Base-by-base conservation (phyloP, 2,888 invertebrate genomes). In the Lycophotia porphyrea region DNA sequence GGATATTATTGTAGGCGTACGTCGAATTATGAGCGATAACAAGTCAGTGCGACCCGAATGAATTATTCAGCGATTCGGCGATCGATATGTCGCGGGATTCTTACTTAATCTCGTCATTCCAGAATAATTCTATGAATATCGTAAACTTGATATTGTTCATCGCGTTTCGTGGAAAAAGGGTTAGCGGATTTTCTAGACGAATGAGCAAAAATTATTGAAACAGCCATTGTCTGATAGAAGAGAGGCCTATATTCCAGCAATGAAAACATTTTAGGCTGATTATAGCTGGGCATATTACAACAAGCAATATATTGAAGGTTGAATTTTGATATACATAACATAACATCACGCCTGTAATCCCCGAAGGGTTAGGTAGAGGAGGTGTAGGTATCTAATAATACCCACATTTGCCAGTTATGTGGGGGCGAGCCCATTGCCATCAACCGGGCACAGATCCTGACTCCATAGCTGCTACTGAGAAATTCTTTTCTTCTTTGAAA, bases 1-100 rank as follows among this genome's bases (percentile, higher is more conserved):
- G 80, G 75, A 82, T 88, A 87, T 88, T 89, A 88, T 88, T 88
- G 86, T 82, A 80, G 85, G 78, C 83, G 84, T 83, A 79, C 84
- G 80, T 85, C 86, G 87, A 91, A 91, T 90, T 91, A 91, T 90
- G 87, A 90, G 70, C 85, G 87, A 90, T 90, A 91, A 88, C 89
- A 85, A 89, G 86, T 85, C 87, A 81, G 76, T 87, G 86, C 73
- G 85, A 83, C 73, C 71, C 72, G 71, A 64, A 77, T 91, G 89
- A 91, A 91, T 91, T 85, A 91, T 91, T 90, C 89, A 90, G 78
- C 58, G 73, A 71, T 69, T 82, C 36, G 15, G 39, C 82, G 86
- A 86, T 90, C 90, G 84, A 88, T 88, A 85, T 75, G 79, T 80
- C 79, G 74, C 73, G 68, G 74, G 71, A 60, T 55, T 74, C 76